Evolutionary conservation across 2,113 vertebrate species (phyloP), one percentile per base, ranked within the genome.

Genomic region (Orthochromis indermauri): DNA sequence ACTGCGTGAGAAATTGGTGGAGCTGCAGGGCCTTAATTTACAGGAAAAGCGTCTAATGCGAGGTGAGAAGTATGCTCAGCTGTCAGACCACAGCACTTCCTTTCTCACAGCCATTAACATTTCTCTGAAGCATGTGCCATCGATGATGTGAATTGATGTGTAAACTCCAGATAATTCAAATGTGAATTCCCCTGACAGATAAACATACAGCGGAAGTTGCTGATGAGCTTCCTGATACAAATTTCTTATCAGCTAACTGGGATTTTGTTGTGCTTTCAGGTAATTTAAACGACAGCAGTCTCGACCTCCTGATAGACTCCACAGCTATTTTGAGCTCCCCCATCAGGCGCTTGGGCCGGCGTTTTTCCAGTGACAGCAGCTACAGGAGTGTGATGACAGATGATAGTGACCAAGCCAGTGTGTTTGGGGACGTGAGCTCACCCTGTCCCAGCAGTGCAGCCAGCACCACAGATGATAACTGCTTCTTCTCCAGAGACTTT

Each of bases 281-380:
- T n/a, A 92, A 97, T 61, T 71, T 94, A 61, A 95, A 90, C 2
- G 92, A 94, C 89, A 91, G 83, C 17, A 80, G 88, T 4, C 73
- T 89, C 40, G 90, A 92, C 84, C 96, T 91, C 2, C 47, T 88
- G 0, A 80, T 73, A 80, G 97, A 97, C 89, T 91, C 93, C 10
- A 95, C 94, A 1, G 95, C 95, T 6, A 81, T 88, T 6, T 10
- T 91, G 14, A 86, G 55, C 0, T 95, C 91, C 1, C 89, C 80
- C 4, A 8, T 82, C 2, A 11, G 91, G 3, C 31, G 0, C 81
- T 2, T 47, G n/a, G 86, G 96, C 16, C 91, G 93, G 2, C 97
- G 97, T 3, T 94, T 97, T 13, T 98, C 97, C 88, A 99, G 98
- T 1, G 97, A 95, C 93, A 98, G 98, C 94, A 99, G 99, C 93